These are phyloP conservation scores for Chaenocephalus aceratus DNA, from an alignment of 2,113 vertebrate genomes.

Conservation along the genomic window DNA sequence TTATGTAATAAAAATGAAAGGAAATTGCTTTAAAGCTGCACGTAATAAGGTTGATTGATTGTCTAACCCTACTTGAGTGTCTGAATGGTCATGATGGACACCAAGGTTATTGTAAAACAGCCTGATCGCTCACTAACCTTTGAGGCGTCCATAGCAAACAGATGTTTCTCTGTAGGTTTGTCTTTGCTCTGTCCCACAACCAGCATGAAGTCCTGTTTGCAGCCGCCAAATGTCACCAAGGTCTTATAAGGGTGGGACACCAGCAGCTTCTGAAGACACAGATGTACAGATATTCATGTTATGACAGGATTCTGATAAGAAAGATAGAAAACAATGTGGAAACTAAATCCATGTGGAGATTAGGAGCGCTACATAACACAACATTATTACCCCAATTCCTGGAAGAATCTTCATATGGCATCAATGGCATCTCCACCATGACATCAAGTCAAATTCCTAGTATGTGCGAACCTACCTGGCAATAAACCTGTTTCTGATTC, in stretches of 20 bases:
- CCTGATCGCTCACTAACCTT: slow-evolving; percentile 84
- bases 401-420: no score
- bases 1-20: not conserved
- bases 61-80: not conserved
- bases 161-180: slow-evolving; percentile 90
- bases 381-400: no score
- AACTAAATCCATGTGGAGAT: not conserved
- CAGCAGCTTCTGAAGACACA: slow-evolving; percentile 86
- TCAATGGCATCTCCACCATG: no score
- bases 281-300: not conserved
- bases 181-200: slow-evolving; percentile 89
- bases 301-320: not conserved
- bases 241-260: slow-evolving; percentile 88
- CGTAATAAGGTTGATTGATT: not conserved
- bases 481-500: no score
- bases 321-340: not conserved
- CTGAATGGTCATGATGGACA: not conserved
- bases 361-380: not conserved
- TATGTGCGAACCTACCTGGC: no score
- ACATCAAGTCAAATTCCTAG: no score
- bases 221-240: slow-evolving; percentile 95
- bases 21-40: not conserved
- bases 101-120: no score
- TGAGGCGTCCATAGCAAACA: slow-evolving; percentile 91
- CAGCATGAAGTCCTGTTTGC: slow-evolving; percentile 95